Conservation (phyloP, 2,113 vertebrate genomes). For the Puntigrus tetrazona region DNA sequence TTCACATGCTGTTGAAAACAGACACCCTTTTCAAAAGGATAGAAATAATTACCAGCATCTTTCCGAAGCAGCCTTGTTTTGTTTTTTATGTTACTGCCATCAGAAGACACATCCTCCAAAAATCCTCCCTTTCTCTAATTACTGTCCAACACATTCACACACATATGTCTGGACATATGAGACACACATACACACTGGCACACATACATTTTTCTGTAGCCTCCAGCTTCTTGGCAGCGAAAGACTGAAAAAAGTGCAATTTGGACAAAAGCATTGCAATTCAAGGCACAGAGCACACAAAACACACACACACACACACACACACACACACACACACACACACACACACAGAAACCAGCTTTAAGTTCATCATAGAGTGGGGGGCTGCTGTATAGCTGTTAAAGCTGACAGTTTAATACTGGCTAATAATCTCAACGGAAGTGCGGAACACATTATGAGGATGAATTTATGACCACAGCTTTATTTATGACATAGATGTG, state of each 20-base stretch:
- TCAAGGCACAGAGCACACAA: conserved; percentile 5
- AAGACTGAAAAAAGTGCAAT: not conserved
- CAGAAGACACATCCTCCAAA: conserved; percentile 25
- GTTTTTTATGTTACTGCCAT: not conserved
- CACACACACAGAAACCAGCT: not conserved
- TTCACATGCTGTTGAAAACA: not conserved
- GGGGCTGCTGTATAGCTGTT: not conserved
- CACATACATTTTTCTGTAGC: not conserved
- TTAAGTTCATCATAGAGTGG: not conserved
- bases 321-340: no score
- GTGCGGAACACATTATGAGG: conserved; percentile 5
- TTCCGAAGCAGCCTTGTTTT: not conserved
- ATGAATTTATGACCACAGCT: conserved; percentile 10
- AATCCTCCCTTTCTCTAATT: conserved; percentile 11
- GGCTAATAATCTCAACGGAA: not conserved
- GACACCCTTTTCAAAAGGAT: not conserved
- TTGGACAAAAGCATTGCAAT: conserved; percentile 18
- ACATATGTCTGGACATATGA: not conserved
- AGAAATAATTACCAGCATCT: not conserved
- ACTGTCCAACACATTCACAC: not conserved
- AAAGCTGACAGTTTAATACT: conserved; percentile 33
- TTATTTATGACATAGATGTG: conserved; percentile 25
- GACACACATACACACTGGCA: not conserved
- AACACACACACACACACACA: no score
- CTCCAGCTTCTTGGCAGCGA: not conserved